Conservation (phyloP, 2,113 vertebrate genomes). For the Natator depressus region DNA sequence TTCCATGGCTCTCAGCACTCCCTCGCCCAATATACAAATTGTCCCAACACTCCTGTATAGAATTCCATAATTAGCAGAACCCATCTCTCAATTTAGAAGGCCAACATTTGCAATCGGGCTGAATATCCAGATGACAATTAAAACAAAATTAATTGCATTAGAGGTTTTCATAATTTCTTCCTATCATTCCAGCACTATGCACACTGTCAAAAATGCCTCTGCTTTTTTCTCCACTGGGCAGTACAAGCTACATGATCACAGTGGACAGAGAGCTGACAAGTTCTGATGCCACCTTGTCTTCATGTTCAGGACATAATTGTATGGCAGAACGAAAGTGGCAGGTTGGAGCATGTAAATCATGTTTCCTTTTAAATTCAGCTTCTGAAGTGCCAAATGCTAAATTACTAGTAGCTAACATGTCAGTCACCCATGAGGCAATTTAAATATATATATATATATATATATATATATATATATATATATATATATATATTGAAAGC, state of each 20-base stretch:
- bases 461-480: neutral
- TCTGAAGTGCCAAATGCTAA: neutral
- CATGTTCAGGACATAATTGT: neutral
- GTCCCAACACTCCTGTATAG: too few relatives aligned
- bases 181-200: neutral
- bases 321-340: neutral
- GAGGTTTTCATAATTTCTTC: conserved; percentile 13
- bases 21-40: too few relatives aligned
- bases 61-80: neutral
- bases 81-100: neutral
- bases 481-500: neutral
- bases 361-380: conserved; percentile 22
- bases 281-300: conserved; percentile 8
- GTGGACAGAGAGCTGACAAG: neutral
- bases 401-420: conserved; percentile 8
- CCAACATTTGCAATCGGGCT: neutral
- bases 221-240: neutral
- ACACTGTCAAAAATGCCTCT: neutral
- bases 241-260: neutral
- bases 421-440: conserved; percentile 8
- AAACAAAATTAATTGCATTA: neutral
- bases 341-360: conserved; percentile 12
- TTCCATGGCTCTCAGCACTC: too few relatives aligned
- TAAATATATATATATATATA: neutral
- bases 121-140: neutral